These are phyloP conservation scores for Hypselothyrea guttata DNA, from an alignment of 2,888 invertebrate genomes.

Conservation along the genomic window DNA sequence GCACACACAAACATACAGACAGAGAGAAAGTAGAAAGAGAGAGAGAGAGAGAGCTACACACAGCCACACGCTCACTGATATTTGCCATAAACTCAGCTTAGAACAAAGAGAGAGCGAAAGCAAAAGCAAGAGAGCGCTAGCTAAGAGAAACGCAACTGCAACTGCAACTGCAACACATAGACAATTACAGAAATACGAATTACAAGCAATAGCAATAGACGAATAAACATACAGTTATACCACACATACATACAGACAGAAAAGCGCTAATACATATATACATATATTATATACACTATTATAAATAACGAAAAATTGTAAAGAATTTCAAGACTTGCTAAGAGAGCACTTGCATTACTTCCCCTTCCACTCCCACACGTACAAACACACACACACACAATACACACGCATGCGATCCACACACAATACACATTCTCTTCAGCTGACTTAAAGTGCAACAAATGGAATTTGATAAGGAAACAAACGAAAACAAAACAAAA, in stretches of 20 bases:
- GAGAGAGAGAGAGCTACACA: slow-evolving; percentile 5
- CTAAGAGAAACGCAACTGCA: no score
- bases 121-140: slow-evolving; percentile 17
- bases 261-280: slow-evolving; percentile 1
- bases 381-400: slow-evolving; percentile 10
- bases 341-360: slow-evolving; percentile 1
- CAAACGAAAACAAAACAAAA: no score
- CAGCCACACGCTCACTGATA: slow-evolving; percentile 15
- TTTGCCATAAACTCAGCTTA: slow-evolving; percentile 59
- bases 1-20: slow-evolving; percentile 18
- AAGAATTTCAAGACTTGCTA: slow-evolving; percentile 29
- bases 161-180: slow-evolving; percentile 15
- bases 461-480: slow-evolving; percentile 49
- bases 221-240: slow-evolving; percentile 37
- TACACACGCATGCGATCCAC: slow-evolving; percentile 21
- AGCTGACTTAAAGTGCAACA: slow-evolving; percentile 54
- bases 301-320: slow-evolving; percentile 6
- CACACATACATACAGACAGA: slow-evolving; percentile 9
- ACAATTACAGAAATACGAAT: slow-evolving; percentile 22
- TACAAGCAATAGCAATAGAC: slow-evolving; percentile 50
- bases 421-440: slow-evolving; percentile 45
- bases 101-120: slow-evolving; percentile 23
- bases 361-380: slow-evolving; percentile 10
- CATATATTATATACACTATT: slow-evolving; percentile 9
- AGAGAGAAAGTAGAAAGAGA: not conserved